Evolutionary conservation across 2,113 vertebrate genomes (phyloP), one percentile per base, ranked within the genome.

Genomic region (Dromaius novaehollandiae): DNA sequence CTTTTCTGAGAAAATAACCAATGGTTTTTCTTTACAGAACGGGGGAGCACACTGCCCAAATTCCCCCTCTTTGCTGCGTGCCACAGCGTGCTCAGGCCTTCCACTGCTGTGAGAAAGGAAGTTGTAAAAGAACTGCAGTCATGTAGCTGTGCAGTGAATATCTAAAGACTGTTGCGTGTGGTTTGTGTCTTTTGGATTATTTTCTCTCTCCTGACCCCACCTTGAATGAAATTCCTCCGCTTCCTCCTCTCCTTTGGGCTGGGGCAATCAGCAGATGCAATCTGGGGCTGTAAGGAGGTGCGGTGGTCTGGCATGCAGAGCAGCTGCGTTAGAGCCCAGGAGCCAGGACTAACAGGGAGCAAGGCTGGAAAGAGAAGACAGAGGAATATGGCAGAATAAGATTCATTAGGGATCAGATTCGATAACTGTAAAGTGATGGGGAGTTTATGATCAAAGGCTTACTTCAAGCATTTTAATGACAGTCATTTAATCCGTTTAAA

Each of bases 391-490:
- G 78, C 68, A 82, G 71, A 88, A 20, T 73, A 90, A 85, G 84
- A 93, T 91, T 91, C 90, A 95, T 95, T 80, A 78, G 60, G 83
- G 60, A 83, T 94, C 74, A 76, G 81, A 91, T 95, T 95, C 93
- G 96, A 83, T 95, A 84, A 95, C 81, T 92, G 50, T 83, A 77
- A 93, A 96, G 90, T 89, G 82, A 96, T 94, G 69, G 88, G 71
- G 91, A 91, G 97, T 97, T 97, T 94, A 89, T 90, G 93, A 95
- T 93, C 93, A 96, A 96, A 96, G 93, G 80, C 93, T 94, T 86
- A 93, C 94, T 96, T 96, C 7, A 55, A 96, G 94, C 93, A 58
- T 96, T 94, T 88, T 95, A 95, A 93, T 93, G 93, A 90, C 86
- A 85, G 55, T 80, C 66, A 19, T 88, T 95, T 90, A 88, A 83